phyloP scores from a whole-genome alignment of 2,797 vertebrate genomes.

The Fratercula arctica region DNA sequence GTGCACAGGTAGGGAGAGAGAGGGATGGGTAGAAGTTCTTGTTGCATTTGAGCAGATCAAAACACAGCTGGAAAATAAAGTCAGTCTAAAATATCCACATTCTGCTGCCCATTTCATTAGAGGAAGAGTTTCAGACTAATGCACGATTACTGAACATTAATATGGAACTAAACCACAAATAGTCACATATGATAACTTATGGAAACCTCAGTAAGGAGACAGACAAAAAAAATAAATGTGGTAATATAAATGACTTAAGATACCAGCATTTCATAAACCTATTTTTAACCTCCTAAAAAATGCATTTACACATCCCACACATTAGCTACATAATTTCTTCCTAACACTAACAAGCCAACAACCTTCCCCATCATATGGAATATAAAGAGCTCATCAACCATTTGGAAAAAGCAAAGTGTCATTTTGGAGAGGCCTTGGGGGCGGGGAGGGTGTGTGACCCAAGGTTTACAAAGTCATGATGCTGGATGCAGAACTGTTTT shows the following conservation, averaged over 20 bases:
- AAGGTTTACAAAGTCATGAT: not conserved
- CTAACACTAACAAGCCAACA: not conserved
- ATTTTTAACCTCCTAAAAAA: slow-evolving; percentile 8
- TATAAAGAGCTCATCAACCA: not conserved
- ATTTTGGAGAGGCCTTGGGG: not conserved
- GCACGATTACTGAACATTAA: not conserved
- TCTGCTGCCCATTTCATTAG: not conserved
- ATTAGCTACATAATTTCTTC: not conserved
- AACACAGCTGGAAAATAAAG: not conserved
- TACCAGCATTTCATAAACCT: not conserved
- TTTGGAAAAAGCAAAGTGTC: not conserved
- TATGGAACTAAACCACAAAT: not conserved
- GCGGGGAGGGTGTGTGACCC: not conserved
- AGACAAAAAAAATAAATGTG: not conserved
- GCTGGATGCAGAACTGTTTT: not conserved
- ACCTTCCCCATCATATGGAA: not conserved
- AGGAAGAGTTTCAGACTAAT: not conserved
- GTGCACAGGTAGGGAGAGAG: not conserved
- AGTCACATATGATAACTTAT: not conserved
- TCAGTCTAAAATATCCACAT: not conserved
- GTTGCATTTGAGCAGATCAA: not conserved
- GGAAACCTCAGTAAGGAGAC: not conserved
- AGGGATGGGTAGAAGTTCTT: not conserved
- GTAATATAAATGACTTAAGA: not conserved
- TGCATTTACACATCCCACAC: not conserved